Evolutionary conservation across 35 echinoderm and acorn worm species (phyloP).

Genomic region (Lytechinus variegatus): DNA sequence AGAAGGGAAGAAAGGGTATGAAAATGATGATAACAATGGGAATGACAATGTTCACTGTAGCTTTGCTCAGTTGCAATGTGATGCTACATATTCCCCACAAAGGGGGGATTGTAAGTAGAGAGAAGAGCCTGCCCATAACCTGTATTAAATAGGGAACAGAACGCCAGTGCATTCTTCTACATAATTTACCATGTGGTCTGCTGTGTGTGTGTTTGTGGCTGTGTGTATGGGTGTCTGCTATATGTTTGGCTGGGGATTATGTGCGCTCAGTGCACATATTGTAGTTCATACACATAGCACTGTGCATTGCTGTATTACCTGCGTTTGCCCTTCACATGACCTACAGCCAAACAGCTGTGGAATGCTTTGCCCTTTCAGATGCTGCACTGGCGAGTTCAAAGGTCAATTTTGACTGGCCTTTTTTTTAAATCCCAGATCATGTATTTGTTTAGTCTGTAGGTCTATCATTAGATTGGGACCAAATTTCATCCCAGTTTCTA

Average conservation of each 20-base stretch:
- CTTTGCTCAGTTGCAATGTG: too few relatives aligned
- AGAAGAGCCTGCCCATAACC: background rate
- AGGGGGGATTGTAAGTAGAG: background rate
- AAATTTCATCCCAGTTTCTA: background rate
- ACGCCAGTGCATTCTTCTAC: background rate
- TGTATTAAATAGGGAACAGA: background rate
- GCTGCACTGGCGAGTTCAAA: background rate
- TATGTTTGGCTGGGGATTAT: background rate
- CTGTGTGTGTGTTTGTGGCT: background rate
- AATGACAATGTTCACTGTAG: too few relatives aligned
- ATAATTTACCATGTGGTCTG: background rate
- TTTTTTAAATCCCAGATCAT: background rate
- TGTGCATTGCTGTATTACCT: background rate
- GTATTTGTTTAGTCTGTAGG: background rate
- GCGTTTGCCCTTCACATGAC: slow-evolving; percentile 26
- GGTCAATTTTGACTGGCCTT: background rate
- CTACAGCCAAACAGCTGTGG: slow-evolving; percentile 36
- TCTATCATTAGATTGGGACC: background rate
- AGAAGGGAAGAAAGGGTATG: too few relatives aligned
- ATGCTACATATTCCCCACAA: background rate
- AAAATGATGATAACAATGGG: too few relatives aligned
- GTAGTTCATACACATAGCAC: background rate
- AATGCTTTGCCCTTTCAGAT: slow-evolving; percentile 26
- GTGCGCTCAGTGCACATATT: background rate
- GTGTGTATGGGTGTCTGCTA: background rate